These are phyloP conservation scores for Scatophagus argus DNA, from an alignment of 2,113 vertebrate species.

Conservation along the genomic window DNA sequence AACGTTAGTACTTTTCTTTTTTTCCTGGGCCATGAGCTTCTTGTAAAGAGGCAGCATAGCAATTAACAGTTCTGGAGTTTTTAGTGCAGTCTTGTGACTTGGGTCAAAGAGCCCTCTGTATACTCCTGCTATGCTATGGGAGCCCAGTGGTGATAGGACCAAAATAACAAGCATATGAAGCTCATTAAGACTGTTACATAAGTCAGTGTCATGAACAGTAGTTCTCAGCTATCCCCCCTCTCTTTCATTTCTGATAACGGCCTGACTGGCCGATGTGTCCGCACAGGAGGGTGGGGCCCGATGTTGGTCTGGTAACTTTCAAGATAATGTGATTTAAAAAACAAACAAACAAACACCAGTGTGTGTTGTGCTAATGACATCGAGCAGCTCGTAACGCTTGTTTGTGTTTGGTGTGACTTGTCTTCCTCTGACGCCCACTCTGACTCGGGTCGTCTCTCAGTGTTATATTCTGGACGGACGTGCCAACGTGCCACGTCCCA, in stretches of 20 bases:
- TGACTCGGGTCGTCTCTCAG: constrained; percentile 14
- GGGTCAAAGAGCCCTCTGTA: constrained; percentile 64
- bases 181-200: constrained; percentile 77
- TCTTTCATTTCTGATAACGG: constrained; percentile 43
- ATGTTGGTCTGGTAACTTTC: constrained; percentile 37
- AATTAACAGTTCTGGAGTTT: constrained; percentile 21
- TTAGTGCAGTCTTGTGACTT: constrained; percentile 61
- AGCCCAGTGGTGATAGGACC: constrained; percentile 50
- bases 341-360: too few relatives aligned
- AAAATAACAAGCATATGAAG: constrained; percentile 70
- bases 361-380: constrained; percentile 51
- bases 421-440: background rate
- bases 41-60: constrained; percentile 13
- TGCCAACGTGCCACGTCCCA: constrained; percentile 14
- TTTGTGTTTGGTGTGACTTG: constrained; percentile 24
- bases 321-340: constrained; percentile 56
- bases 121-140: constrained; percentile 36
- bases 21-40: background rate
- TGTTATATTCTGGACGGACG: constrained; percentile 8
- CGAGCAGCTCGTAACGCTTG: constrained; percentile 26
- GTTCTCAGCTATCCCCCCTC: constrained; percentile 41
- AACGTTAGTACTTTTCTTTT: background rate
- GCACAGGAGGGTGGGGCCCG: constrained; percentile 45
- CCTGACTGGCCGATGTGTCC: constrained; percentile 47
- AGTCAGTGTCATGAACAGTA: constrained; percentile 55